Conservation (phyloP, 2,888 invertebrate genomes). For the Macrostomum cliftonense region DNA sequence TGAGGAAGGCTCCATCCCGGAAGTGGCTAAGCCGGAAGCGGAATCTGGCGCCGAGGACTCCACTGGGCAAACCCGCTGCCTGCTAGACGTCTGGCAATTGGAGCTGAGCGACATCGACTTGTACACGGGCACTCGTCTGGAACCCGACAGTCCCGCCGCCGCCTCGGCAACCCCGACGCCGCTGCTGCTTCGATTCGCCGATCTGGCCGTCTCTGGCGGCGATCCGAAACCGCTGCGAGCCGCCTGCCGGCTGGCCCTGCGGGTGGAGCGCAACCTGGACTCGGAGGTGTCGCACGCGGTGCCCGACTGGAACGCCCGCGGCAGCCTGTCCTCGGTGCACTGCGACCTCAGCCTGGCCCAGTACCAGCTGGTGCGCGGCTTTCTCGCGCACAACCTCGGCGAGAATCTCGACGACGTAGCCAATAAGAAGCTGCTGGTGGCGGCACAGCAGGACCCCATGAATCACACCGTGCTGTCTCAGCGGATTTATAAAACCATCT, state of each 20-base stretch:
- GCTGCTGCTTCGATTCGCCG: not conserved
- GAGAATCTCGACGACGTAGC: slow-evolving; percentile 50
- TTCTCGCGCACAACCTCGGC: slow-evolving; percentile 70
- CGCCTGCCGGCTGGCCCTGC: slow-evolving; percentile 51
- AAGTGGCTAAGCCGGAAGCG: slow-evolving; percentile 1
- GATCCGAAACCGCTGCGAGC: slow-evolving; percentile 46
- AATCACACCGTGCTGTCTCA: slow-evolving; percentile 34
- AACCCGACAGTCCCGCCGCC: not conserved
- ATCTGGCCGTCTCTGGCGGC: slow-evolving; percentile 18
- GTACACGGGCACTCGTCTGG: slow-evolving; percentile 45
- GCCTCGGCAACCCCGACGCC: not conserved
- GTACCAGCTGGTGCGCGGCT: slow-evolving; percentile 66
- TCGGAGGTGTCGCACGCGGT: slow-evolving; percentile 42
- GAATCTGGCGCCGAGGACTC: not conserved
- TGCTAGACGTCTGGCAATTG: slow-evolving; percentile 56
- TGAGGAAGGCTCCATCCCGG: too few relatives aligned
- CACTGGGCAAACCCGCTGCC: slow-evolving; percentile 35
- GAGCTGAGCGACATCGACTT: slow-evolving; percentile 57
- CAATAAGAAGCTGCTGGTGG: slow-evolving; percentile 22
- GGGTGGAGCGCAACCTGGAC: slow-evolving; percentile 62
- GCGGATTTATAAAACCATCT: slow-evolving; percentile 56
- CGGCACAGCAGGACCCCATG: slow-evolving; percentile 39
- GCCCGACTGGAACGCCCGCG: slow-evolving; percentile 65
- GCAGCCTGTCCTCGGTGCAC: slow-evolving; percentile 63
- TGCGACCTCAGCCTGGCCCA: slow-evolving; percentile 61